Evolutionary conservation across 2,888 invertebrate genomes (phyloP).

Genomic region (Trileptium ribeirensis): DNA sequence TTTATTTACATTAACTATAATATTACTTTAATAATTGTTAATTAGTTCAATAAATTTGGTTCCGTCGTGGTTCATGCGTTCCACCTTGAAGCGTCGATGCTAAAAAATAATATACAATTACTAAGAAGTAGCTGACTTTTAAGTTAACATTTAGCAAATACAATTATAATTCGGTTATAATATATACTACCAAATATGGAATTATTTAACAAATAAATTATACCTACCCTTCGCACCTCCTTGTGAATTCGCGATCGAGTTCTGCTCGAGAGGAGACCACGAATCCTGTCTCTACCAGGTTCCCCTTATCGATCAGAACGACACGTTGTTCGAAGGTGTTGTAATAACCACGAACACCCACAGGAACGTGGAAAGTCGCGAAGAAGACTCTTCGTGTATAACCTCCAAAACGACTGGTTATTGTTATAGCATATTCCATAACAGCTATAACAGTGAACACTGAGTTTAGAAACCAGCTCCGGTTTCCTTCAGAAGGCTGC

Average conservation of each 20-base stretch:
- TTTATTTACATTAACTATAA: not conserved
- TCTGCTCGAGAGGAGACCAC: not conserved
- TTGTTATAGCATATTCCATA: not conserved
- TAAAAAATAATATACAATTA: not conserved
- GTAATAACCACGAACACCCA: not conserved
- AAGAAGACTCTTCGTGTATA: not conserved
- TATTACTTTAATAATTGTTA: not conserved
- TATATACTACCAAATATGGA: not conserved
- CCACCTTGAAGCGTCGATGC: not conserved
- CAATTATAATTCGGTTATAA: not conserved
- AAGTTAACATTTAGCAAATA: not conserved
- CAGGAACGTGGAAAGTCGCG: not conserved
- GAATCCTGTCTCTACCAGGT: not conserved
- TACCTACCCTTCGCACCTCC: not conserved
- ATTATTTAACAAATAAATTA: not conserved
- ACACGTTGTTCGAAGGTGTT: not conserved
- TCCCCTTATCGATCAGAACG: not conserved
- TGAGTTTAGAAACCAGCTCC: not conserved
- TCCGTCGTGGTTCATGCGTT: not conserved
- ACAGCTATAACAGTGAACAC: not conserved
- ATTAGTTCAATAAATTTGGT: not conserved
- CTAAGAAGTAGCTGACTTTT: not conserved
- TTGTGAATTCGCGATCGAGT: not conserved
- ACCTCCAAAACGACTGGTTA: not conserved
- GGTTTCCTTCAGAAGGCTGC: not conserved